Evolutionary conservation across 2,797 vertebrate species (phyloP), one percentile per base, ranked within the genome.

Genomic region (Takifugu rubripes): DNA sequence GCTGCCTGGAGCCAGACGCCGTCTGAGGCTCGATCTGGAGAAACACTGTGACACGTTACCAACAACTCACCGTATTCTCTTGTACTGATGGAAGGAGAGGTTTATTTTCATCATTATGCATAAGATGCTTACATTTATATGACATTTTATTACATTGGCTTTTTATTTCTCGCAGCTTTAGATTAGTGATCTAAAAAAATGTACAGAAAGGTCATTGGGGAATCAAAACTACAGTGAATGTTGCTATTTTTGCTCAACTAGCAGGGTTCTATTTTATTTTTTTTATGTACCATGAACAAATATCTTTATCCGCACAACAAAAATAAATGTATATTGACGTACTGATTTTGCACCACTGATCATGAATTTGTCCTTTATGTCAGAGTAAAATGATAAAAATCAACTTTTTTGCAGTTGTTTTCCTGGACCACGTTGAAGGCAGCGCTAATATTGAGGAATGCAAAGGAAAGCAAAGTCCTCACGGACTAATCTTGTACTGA

Each of bases 401-500:
- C 24, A 33, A 57, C 40, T 49, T 49, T 73, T 66, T 56, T 47
- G 62, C n/a, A 11, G 0, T 72, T 56, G 58, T 64, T 48, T 15
- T 1, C 52, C 43, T 66, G 62, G 46, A 77, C 59, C 65, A 66
- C 66, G 64, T 56, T 52, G 59, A 59, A 25, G 27, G 54, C 66
- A 68, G 56, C 70, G 72, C 69, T 84, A 81, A 86, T 85, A 81
- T 72, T 75, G 68, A 72, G 73, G 78, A 87, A 85, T 79, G 83
- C 68, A 81, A 69, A 55, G 31, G 54, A 57, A 65, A 63, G 48
- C 66, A 72, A 78, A 58, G 36, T 42, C 70, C 72, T 84, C 61
- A 52, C 59, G 77, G 84, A 86, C 78, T 88, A 87, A 90, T 90
- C 84, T 78, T 75, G 84, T 78, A 80, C 87, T 78, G 85, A 86